These are phyloP conservation scores for Mus caroli DNA, from an alignment of 2,797 vertebrate species.

Conservation along the genomic window DNA sequence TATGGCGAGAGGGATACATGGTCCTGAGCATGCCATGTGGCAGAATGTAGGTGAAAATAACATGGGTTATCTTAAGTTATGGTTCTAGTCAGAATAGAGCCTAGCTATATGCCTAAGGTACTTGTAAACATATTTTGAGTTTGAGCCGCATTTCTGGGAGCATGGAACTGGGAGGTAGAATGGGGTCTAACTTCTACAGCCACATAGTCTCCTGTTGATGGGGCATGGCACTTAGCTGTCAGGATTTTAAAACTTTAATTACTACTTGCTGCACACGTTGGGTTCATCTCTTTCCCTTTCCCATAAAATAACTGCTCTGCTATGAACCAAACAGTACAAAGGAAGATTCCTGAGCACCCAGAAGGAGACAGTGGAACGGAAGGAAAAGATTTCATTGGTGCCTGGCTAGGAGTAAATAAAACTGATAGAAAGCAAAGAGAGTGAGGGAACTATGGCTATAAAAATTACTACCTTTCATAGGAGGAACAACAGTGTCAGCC, in stretches of 20 bases:
- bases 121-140: not conserved
- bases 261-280: not conserved
- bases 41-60: not conserved
- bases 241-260: slow-evolving; percentile 15
- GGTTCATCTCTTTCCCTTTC: not conserved
- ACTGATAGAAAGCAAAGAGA: not conserved
- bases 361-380: not conserved
- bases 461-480: not conserved
- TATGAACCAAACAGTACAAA: slow-evolving; percentile 26
- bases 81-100: not conserved
- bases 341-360: not conserved
- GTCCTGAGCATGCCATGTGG: not conserved
- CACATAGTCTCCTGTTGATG: not conserved
- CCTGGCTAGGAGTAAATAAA: not conserved
- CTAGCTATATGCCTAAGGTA: not conserved
- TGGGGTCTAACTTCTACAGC: not conserved
- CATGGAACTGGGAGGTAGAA: not conserved
- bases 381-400: not conserved
- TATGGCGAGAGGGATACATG: not conserved
- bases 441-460: not conserved
- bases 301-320: not conserved
- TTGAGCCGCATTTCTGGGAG: not conserved
- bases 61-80: not conserved
- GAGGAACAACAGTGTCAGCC: no score
- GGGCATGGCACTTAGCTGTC: not conserved